Evolutionary conservation across 2,888 invertebrate species (phyloP), one percentile per base, ranked within the genome.

Genomic region (Rhimphoctona megacephalus): DNA sequence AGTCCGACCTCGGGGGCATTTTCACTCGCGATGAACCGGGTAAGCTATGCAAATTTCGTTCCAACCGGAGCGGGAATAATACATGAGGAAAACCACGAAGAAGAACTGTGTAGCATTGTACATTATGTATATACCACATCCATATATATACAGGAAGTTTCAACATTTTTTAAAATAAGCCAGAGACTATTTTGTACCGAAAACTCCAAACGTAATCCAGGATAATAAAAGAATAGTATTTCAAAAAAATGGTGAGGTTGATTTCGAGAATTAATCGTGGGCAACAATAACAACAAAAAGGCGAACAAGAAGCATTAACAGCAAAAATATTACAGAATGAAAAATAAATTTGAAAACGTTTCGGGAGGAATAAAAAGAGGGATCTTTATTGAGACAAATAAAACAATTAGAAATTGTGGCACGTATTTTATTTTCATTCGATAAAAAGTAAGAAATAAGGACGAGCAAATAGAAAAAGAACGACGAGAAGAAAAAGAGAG

Each of bases 1-100:
- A 88, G 83, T 84, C 83, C 82, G 86, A 85, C 85, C 84, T 85
- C 79, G 54, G 69, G 81, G 74, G 73, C 85, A 88, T 87, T 89
- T 89, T 88, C 87, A 88, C 85, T 88, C 81, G 85, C 86, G 86
- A 87, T 89, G 88, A 81, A 87, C 87, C 86, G 84, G 66, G 79
- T 85, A 89, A 89, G 82, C 83, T 88, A 88, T 89, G 88, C 88
- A 88, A 88, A 89, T 89, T 79, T 83, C 67, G 81, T 76, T 54
- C 77, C 81, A 85, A 85, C 87, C 85, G 86, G 86, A 83, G 76
- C 52, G 72, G 74, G 87, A 88, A 89, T 88, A 87, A 88, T 85
- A 88, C 87, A 89, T 86, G 88, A 89, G 88, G 79, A 86, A 87
- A 83, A 85, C 86, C 84, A 73, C 85, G 70, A 79, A 61, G 80